Evolutionary conservation across 2,888 invertebrate genomes (phyloP), one percentile per base, ranked within the genome.

Genomic region (Trachelus stipa): DNA sequence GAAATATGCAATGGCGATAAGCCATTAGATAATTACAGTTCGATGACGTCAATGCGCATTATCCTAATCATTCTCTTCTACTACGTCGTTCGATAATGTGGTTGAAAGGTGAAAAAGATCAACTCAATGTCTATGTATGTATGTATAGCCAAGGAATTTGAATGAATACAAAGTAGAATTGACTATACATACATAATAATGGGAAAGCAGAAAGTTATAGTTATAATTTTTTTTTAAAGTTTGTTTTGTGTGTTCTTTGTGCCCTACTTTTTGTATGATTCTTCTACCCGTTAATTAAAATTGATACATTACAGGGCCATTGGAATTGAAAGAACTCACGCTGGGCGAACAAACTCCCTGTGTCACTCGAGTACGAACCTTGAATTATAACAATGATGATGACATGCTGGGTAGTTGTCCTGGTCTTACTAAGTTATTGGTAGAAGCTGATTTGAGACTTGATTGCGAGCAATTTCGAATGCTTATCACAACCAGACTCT

Each of bases 381-480:
- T 90, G 77, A 88, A 90, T 76, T 90, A 86, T 78, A 85, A 83
- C 75, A 86, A 84, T 71, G 88, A 88, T 75, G 88, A 88, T 34
- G 89, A 78, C 9, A 75, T 69, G 87, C 78, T 73, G 76, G 81
- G 81, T 33, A 80, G 79, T 34, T 82, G 82, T 85, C 84, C 88
- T 82, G 85, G 86, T 4, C 82, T 87, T 31, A 85, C 85, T 9
- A 84, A 92, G 84, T 85, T 93, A 34, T 92, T 92, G 11, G 83
- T 93, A 69, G 92, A 93, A 86, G 91, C 92, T 11, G 92, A 93
- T 76, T 86, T 93, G 9, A 91, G 90, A 30, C 88, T 93, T 68
- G 90, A 92, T 81, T 92, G 92, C 83, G 93, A 93, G 73, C 92
- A 93, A 84, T 93, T 93, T 84, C 90, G 92, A 73, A 92, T 93